These are phyloP conservation scores for Propithecus perrieri DNA, from an alignment of 2,797 vertebrate species.

Conservation along the genomic window DNA sequence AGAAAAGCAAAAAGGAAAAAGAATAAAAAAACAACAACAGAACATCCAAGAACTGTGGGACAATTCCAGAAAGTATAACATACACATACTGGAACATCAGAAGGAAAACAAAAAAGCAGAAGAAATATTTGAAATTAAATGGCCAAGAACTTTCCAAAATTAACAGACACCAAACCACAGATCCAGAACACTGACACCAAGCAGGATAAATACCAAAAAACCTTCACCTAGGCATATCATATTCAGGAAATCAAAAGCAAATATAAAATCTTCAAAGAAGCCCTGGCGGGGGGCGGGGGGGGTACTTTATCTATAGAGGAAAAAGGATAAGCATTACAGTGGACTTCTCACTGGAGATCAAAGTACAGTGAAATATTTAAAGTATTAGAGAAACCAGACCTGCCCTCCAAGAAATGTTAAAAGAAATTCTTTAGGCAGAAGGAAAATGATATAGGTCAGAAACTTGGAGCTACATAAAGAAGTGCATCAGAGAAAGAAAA, in stretches of 20 bases:
- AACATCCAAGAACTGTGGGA: background rate
- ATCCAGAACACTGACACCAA: background rate
- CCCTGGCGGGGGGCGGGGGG: too few relatives aligned
- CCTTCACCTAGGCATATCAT: background rate
- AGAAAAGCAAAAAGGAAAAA: background rate
- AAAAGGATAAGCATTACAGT: background rate
- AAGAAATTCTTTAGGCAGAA: background rate
- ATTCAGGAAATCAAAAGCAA: background rate
- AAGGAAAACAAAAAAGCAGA: background rate
- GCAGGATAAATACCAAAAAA: background rate
- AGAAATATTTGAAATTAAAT: background rate
- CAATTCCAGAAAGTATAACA: background rate
- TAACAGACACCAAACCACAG: background rate
- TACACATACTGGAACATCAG: background rate
- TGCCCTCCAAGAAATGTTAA: background rate
- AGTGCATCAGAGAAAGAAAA: background rate
- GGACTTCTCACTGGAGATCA: background rate
- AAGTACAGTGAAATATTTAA: background rate
- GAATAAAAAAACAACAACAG: background rate
- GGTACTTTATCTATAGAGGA: background rate
- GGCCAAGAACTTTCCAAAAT: background rate
- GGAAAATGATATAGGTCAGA: background rate
- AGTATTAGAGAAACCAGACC: background rate
- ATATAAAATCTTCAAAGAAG: background rate
- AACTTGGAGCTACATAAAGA: background rate